Base-by-base conservation (phyloP, 2,113 vertebrate species). In the Dicrurus megarhynchus region DNA sequence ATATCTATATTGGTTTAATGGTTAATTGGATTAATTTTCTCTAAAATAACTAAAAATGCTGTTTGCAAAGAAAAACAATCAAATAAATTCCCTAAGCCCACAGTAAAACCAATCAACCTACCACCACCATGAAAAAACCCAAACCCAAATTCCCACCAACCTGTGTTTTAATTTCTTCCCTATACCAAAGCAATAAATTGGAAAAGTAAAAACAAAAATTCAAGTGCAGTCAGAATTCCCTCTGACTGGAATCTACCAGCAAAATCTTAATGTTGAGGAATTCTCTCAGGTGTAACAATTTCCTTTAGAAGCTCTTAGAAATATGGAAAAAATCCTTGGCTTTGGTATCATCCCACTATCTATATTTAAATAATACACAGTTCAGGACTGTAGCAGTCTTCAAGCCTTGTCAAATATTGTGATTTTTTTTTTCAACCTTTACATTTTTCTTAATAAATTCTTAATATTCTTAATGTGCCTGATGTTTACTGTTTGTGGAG, bases 31-130 rank as follows among this genome's bases (percentile, higher is more conserved):
- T 76, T 47, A 32, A 16, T 83, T 55, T 89, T 83, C 24, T 56
- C 27, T 63, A 59, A 84, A 50, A 53, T 57, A 84, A 37, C 9
- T 44, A 21, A 65, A 53, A 91, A 52, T 55, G 15, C 11, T 50
- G 6, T 57, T 90, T 52, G 17, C 71, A 42, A 82, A 59, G 9
- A 70, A 74, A 73, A 78, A 12, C 18, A 60, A 60, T 60, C 7
- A 60, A n/a, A 41, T 22, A 53, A 39, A 5, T 2, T 4, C 6
- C 22, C 7, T 32, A 55, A 57, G 24, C 19, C 52, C 1, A 0
- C 35, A 77, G 13, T 24, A 47, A 75, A 89, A 57, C 6, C 18
- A 65, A 8, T 47, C 35, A 70, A 49, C 5, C 13, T 20, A 69
- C 20, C 15, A 55, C 16, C 39, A 50, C 44, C 20, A 89, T 19